Percentiles rank a stretch among this genome's conserved stretches.
Evolutionary conservation across 2,888 invertebrate genomes (phyloP).

Genomic region (Conchocele bisecta): DNA sequence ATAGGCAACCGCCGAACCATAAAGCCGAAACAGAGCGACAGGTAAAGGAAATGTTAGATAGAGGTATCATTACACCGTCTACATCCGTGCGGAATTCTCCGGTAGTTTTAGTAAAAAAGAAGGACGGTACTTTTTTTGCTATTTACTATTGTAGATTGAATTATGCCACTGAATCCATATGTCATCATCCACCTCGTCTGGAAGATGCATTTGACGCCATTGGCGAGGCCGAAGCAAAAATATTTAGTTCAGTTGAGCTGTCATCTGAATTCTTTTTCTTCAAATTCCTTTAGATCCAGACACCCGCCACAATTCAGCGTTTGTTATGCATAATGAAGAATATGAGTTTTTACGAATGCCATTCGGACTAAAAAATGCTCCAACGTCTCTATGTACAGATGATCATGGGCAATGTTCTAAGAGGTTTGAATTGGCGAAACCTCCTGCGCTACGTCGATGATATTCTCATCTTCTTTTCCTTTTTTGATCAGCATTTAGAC

Average conservation of each 20-base stretch:
- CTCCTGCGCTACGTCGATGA: constrained; percentile 55
- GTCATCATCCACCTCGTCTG: constrained; percentile 45
- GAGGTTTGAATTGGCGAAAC: constrained; percentile 46
- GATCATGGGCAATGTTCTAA: constrained; percentile 47
- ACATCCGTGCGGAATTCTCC: constrained; percentile 22
- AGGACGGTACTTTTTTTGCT: constrained; percentile 42
- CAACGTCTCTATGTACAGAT: constrained; percentile 51
- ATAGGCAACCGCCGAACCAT: constrained; percentile 10
- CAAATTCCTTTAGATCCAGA: constrained; percentile 48
- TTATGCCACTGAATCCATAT: constrained; percentile 24
- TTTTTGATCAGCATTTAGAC: constrained; percentile 47
- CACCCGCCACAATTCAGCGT: constrained; percentile 57
- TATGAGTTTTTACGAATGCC: constrained; percentile 46
- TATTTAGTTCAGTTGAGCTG: no score
- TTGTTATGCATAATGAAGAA: constrained; percentile 53
- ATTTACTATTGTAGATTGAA: constrained; percentile 46
- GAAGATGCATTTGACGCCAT: constrained; percentile 56
- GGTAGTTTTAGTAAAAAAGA: constrained; percentile 50
- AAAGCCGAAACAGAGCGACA: constrained; percentile 18
- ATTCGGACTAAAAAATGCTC: constrained; percentile 54
- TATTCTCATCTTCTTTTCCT: constrained; percentile 41
- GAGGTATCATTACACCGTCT: background rate
- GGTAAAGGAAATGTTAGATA: constrained; percentile 5
- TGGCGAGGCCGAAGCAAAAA: constrained; percentile 44
- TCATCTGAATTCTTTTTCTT: no score